Percentiles rank a stretch among this genome's conserved stretches.
These are phyloP conservation scores for Anthonomus grandis DNA, from an alignment of 1,140 invertebrate species.

Conservation along the genomic window DNA sequence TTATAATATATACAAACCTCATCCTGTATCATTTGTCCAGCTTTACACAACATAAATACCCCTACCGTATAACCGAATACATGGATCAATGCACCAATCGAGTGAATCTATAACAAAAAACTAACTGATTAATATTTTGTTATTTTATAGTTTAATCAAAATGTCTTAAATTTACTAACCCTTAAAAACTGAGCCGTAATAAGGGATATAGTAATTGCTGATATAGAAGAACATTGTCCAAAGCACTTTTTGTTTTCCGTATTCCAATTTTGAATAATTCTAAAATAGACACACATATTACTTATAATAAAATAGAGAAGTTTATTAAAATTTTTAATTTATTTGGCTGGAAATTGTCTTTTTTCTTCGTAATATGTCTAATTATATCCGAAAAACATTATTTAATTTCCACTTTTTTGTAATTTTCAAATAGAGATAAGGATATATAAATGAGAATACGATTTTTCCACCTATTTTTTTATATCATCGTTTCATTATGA, in stretches of 20 bases:
- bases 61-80: conserved; percentile 2
- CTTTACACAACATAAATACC: conserved; percentile 3
- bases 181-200: conserved; percentile 1
- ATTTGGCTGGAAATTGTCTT: no score
- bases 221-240: not conserved
- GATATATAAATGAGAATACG: no score
- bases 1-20: no score
- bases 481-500: no score
- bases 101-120: conserved; percentile 7
- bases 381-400: no score
- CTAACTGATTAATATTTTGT: no score
- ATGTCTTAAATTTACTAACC: not conserved
- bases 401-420: no score
- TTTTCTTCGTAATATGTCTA: no score
- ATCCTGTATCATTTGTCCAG: conserved; percentile 5
- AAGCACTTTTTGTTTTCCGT: not conserved
- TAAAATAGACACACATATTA: not conserved
- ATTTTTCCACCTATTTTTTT: no score
- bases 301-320: no score
- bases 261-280: not conserved
- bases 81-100: conserved; percentile 6
- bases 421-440: no score
- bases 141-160: not conserved
- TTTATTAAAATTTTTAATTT: no score
- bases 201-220: not conserved